Evolutionary conservation across 2,888 invertebrate genomes (phyloP).

Genomic region (Taphrorychus bicolor): DNA sequence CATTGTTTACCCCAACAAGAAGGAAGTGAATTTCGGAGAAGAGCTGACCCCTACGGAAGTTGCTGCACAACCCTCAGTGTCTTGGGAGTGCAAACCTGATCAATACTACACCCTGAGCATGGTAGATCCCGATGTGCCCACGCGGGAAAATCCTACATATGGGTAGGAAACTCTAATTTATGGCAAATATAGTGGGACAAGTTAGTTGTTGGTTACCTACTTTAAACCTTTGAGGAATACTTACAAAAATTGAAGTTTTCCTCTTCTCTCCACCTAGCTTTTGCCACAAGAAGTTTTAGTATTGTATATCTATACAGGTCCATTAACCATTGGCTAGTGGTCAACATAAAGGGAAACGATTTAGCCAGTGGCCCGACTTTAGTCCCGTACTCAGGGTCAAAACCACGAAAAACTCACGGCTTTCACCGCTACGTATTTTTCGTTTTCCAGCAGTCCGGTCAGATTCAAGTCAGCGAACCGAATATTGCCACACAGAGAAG

Average conservation of each 20-base stretch:
- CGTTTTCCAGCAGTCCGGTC: slow-evolving; percentile 68
- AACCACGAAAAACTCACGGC: slow-evolving; percentile 75
- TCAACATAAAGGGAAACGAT: slow-evolving; percentile 73
- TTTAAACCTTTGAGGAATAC: no score
- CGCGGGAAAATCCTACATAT: slow-evolving; percentile 35
- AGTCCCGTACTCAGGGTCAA: slow-evolving; percentile 71
- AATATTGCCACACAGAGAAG: slow-evolving; percentile 22
- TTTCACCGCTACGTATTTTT: slow-evolving; percentile 76
- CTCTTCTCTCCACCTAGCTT: no score
- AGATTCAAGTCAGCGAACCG: slow-evolving; percentile 45
- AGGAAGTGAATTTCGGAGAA: slow-evolving; percentile 66
- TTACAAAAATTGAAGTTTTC: no score
- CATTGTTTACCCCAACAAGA: slow-evolving; percentile 63
- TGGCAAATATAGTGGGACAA: not conserved
- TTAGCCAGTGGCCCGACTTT: slow-evolving; percentile 69
- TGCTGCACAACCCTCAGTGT: slow-evolving; percentile 70
- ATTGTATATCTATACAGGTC: slow-evolving; percentile 65
- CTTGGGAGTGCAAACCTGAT: slow-evolving; percentile 67
- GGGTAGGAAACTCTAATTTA: slow-evolving; percentile 7
- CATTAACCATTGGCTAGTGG: slow-evolving; percentile 82
- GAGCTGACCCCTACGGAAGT: slow-evolving; percentile 75
- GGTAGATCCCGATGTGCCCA: slow-evolving; percentile 50
- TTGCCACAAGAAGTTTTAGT: no score
- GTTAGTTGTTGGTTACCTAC: not conserved
- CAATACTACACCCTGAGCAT: slow-evolving; percentile 70